Conservation (phyloP, 2,888 invertebrate genomes). For the Callosobruchus maculatus region DNA sequence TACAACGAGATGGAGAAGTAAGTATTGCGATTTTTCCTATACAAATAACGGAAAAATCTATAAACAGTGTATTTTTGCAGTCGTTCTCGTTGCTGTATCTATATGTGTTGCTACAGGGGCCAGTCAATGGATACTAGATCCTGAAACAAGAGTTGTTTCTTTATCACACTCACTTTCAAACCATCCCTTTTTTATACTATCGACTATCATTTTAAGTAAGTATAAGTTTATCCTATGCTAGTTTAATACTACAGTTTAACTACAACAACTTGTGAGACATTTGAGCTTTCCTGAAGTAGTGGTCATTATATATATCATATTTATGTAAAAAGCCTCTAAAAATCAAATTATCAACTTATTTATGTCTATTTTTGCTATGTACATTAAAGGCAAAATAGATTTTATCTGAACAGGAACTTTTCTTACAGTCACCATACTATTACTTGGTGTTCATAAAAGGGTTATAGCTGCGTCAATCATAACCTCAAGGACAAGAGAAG, state of each 20-base stretch:
- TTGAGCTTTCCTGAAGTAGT: too few species aligned
- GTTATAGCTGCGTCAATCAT: slow-evolving; percentile 96
- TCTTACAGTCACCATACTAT: slow-evolving; percentile 75
- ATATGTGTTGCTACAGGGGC: slow-evolving; percentile 91
- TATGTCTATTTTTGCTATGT: too few species aligned
- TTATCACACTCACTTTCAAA: slow-evolving; percentile 88
- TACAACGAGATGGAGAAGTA: slow-evolving; percentile 94
- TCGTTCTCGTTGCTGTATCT: slow-evolving; percentile 80
- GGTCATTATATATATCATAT: too few species aligned
- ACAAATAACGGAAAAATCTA: neutral
- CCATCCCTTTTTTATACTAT: slow-evolving; percentile 91
- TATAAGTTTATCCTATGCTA: slow-evolving; percentile 2
- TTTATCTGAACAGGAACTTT: too few species aligned
- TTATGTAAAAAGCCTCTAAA: too few species aligned
- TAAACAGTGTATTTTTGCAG: slow-evolving; percentile 50
- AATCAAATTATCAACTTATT: too few species aligned
- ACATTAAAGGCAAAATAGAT: too few species aligned
- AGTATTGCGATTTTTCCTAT: slow-evolving; percentile 40
- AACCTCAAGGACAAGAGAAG: slow-evolving; percentile 84
- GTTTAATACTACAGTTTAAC: neutral
- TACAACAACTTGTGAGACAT: too few species aligned
- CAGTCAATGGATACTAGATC: slow-evolving; percentile 95
- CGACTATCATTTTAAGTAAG: slow-evolving; percentile 77
- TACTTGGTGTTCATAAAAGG: slow-evolving; percentile 90
- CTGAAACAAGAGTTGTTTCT: slow-evolving; percentile 86